Evolutionary conservation across 2,113 vertebrate species (phyloP).

Genomic region (Mustela nigripes): DNA sequence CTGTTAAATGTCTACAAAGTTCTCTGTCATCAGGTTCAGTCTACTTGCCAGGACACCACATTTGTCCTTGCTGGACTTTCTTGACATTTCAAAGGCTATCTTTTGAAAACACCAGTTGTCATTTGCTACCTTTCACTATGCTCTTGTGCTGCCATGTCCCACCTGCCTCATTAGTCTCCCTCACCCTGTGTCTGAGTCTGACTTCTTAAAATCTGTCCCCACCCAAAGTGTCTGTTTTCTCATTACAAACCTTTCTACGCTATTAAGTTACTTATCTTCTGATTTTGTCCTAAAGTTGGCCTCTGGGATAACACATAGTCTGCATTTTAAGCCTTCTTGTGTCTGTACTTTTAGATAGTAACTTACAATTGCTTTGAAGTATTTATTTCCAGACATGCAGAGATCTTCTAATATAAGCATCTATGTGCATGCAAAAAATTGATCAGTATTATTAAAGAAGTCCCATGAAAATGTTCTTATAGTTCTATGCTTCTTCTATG

Average conservation of each 20-base stretch:
- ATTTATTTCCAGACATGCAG: neutral
- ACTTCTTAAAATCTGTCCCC: too few relatives aligned
- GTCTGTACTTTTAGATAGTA: neutral
- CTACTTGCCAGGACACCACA: neutral
- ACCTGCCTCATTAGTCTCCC: too few relatives aligned
- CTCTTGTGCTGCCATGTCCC: neutral
- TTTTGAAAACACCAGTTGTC: neutral
- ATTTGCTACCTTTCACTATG: neutral
- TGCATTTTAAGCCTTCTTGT: neutral
- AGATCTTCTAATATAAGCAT: neutral
- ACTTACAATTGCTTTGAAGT: neutral
- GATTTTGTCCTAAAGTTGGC: neutral
- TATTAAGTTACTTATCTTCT: neutral
- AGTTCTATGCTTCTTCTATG: neutral
- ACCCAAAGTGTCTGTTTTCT: neutral
- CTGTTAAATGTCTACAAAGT: neutral
- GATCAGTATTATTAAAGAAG: neutral
- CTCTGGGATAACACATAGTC: neutral
- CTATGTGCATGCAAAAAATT: neutral
- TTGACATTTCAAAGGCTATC: neutral
- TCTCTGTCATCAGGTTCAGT: neutral
- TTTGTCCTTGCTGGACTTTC: neutral
- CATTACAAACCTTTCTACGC: neutral
- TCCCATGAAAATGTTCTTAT: neutral
- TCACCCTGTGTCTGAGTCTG: neutral